Percentiles rank a stretch among this genome's conserved stretches.
Conservation (phyloP, 2,888 invertebrate genomes). For the Cataglyphis albicans region DNA sequence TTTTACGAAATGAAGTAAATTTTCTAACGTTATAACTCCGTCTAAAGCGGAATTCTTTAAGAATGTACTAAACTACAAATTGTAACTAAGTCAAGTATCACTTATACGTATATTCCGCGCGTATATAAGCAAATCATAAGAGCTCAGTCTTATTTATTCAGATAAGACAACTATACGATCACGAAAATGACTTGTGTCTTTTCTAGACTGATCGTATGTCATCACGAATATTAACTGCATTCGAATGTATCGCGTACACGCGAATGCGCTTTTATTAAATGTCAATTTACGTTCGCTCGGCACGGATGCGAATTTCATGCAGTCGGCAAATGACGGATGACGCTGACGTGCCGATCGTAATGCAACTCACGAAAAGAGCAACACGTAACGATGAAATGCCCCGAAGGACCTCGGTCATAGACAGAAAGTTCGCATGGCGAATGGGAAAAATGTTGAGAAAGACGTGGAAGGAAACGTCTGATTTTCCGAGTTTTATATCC, state of each 20-base stretch:
- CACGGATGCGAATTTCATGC: not conserved
- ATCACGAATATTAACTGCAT: not conserved
- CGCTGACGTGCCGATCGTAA: conserved; percentile 53
- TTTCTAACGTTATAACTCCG: not conserved
- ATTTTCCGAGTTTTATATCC: conserved; percentile 48
- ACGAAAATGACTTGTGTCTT: not conserved
- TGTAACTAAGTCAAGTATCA: not conserved
- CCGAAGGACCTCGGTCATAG: not conserved
- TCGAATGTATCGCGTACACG: not conserved
- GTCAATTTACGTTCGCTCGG: conserved; percentile 35
- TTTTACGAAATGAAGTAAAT: not conserved
- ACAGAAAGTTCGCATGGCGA: not conserved
- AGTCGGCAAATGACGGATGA: conserved; percentile 59
- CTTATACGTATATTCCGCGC: not conserved
- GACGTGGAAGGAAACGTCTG: conserved; percentile 44
- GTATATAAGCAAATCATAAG: not conserved
- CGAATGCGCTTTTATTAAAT: conserved; percentile 34
- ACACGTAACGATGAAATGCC: conserved; percentile 37
- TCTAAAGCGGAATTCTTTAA: not conserved
- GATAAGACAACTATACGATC: not conserved
- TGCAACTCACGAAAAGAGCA: conserved; percentile 36
- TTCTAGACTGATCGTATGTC: not conserved
- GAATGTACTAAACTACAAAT: not conserved
- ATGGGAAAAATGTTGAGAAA: conserved; percentile 36
- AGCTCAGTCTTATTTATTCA: not conserved